These are phyloP conservation scores for Diaphora mendica DNA, from an alignment of 2,888 invertebrate species.

Conservation along the genomic window DNA sequence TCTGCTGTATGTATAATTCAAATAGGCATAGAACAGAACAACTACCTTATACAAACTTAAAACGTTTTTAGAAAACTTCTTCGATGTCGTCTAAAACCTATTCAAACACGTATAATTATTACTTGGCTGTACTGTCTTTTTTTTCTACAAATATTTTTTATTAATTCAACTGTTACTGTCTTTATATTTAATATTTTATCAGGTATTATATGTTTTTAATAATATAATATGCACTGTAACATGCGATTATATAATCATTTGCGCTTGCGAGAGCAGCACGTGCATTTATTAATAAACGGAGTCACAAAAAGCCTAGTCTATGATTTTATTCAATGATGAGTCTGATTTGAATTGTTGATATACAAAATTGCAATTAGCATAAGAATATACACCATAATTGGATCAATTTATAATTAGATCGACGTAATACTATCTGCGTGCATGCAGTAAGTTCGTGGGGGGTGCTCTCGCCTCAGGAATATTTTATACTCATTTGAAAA, in stretches of 20 bases:
- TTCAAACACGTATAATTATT: too few species aligned
- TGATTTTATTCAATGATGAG: too few species aligned
- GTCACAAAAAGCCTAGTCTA: background rate
- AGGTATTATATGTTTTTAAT: background rate
- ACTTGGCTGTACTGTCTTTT: too few species aligned
- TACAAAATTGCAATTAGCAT: constrained; percentile 1
- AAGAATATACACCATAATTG: constrained; percentile 16
- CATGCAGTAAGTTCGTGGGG: constrained; percentile 82
- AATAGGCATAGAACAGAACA: too few species aligned
- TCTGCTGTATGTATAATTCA: too few species aligned
- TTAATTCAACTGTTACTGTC: background rate
- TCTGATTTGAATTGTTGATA: background rate
- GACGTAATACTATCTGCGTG: constrained; percentile 70
- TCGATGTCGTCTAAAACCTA: too few species aligned
- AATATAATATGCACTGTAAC: background rate
- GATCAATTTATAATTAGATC: constrained; percentile 47
- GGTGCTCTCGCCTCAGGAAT: constrained; percentile 63
- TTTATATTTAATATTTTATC: background rate
- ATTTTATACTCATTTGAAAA: constrained; percentile 49
- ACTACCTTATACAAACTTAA: too few species aligned
- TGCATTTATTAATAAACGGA: background rate
- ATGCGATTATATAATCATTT: background rate
- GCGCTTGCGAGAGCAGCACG: background rate
- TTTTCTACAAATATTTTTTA: background rate
- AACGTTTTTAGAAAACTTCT: too few species aligned